Percentiles rank a stretch among this genome's conserved stretches.
Conservation (phyloP, 2,113 vertebrate species). For the Glaucidium brasilianum region DNA sequence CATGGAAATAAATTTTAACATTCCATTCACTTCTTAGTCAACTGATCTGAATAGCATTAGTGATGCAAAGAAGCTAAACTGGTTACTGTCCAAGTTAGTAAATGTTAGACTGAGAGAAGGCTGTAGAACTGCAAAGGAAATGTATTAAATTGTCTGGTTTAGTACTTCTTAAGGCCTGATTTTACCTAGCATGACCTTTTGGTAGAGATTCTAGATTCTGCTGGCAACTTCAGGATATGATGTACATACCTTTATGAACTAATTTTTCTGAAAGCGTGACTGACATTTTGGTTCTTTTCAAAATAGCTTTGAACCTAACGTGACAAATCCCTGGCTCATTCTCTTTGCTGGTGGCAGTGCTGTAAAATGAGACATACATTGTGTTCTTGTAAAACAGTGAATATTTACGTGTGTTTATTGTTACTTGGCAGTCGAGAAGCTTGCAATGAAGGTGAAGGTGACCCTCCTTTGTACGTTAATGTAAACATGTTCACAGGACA, state of each 20-base stretch:
- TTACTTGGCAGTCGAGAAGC: conserved; percentile 82
- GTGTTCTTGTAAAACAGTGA: neutral
- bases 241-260: no score
- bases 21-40: neutral
- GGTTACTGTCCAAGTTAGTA: neutral
- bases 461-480: conserved; percentile 95
- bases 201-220: neutral
- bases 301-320: neutral
- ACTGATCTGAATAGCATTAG: accelerated
- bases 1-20: neutral
- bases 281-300: neutral
- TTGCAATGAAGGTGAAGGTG: conserved; percentile 96
- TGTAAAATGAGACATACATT: neutral
- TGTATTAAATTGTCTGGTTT: neutral
- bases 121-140: neutral
- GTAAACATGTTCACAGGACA: conserved; percentile 98
- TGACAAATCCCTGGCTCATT: accelerated
- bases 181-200: neutral
- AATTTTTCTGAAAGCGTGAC: neutral
- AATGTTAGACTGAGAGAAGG: neutral
- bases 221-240: neutral
- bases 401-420: neutral
- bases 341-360: neutral
- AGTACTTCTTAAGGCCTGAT: neutral
- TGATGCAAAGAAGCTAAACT: neutral